Percentiles rank a stretch among this genome's conserved stretches.
Evolutionary conservation across 2,797 vertebrate genomes (phyloP).

Genomic region (Iguana delicatissima): DNA sequence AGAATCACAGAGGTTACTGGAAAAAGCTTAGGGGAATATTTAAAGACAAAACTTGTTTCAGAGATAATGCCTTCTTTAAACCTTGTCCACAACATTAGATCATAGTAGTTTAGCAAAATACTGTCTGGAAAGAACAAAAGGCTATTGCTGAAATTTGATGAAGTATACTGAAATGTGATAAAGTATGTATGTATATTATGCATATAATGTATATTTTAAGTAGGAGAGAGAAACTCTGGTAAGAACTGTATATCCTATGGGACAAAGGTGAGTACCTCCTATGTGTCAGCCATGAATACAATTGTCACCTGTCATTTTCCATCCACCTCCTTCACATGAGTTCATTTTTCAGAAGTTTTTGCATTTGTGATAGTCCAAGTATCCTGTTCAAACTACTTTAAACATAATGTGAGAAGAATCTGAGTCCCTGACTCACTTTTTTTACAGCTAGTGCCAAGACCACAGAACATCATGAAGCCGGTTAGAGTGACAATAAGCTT

Average conservation of each 20-base stretch:
- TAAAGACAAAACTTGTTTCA: conserved; percentile 45
- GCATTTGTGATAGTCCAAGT: too few relatives aligned
- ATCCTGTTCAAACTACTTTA: too few relatives aligned
- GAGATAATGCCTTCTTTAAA: conserved; percentile 39
- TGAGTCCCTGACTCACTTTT: too few relatives aligned
- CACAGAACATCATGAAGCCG: too few relatives aligned
- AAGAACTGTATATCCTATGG: background rate
- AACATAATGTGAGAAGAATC: too few relatives aligned
- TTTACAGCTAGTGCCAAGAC: too few relatives aligned
- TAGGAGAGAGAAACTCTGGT: background rate
- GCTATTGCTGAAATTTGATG: background rate
- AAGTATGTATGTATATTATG: background rate
- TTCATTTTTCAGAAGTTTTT: too few relatives aligned
- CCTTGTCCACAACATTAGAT: background rate
- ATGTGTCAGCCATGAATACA: background rate
- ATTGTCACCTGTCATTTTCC: background rate
- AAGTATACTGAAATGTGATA: too few relatives aligned
- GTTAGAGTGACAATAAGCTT: too few relatives aligned
- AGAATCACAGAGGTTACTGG: conserved; percentile 26
- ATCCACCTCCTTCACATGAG: background rate
- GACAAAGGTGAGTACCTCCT: background rate
- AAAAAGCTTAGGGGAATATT: conserved; percentile 34
- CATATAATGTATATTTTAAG: background rate
- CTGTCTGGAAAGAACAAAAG: conserved; percentile 19
- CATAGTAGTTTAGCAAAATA: conserved; percentile 21